Evolutionary conservation across 2,888 invertebrate species (phyloP), one percentile per base, ranked within the genome.

Genomic region (Nymphalis polychloros): DNA sequence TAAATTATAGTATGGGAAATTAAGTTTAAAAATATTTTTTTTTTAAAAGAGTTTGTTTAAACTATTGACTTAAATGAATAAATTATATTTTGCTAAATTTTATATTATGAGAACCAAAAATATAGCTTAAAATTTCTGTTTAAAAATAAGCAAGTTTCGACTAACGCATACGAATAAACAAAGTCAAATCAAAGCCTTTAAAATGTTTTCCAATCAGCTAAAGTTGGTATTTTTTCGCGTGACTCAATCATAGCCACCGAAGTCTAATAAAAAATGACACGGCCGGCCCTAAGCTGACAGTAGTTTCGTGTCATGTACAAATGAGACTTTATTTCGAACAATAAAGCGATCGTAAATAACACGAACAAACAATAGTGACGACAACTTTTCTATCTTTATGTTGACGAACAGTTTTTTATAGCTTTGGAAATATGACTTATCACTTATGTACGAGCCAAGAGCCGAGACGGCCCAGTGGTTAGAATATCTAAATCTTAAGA

Each of bases 271-370:
- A 65, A 68, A 71, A 66, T 63, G 59, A 63, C 49, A 20, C 13
- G 35, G 35, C 52, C 61, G 72, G 68, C 65, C 69, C 65, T 68
- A 68, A 68, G 70, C 69, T 68, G 66, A 48, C 64, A 64, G 63
- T 67, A 68, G 69, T 69, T 70, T 72, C 66, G 71, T 68, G 67
- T 71, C 53, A 47, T 68, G 61, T 60, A 71, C 64, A 70, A 71
- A 71, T 66, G 63, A 71, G 68, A 52, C 53, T 68, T 70, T 67
- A 65, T 69, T 71, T 69, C 59, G 68, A 67, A 69, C 67, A 72
- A 71, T 72, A 67, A 71, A 73, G 46, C 50, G 64, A 64, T 63
- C 68, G 53, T 76, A 73, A 76, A 73, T 67, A 72, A 73, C 55
- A 47, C 13, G 64, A 72, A 60, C 69, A 73, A 70, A 72, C 67